These are phyloP conservation scores for Dryomyza anilis DNA, from an alignment of 2,888 invertebrate species.

Conservation along the genomic window DNA sequence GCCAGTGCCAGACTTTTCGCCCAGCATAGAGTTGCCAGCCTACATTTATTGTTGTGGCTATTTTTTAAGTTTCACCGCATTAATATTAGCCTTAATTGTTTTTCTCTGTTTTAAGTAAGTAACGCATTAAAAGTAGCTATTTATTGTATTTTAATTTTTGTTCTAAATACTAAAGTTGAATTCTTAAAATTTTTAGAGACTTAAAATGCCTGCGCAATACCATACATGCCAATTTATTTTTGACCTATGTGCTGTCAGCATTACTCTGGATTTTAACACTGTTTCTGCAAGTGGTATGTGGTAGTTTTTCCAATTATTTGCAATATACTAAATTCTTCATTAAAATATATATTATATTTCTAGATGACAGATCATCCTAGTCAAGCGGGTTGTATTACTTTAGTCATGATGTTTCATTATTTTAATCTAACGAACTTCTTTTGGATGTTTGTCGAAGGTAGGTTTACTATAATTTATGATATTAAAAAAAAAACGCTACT, in stretches of 20 bases:
- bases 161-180: not conserved
- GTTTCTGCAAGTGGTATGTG: constrained; percentile 71
- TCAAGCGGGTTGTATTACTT: constrained; percentile 66
- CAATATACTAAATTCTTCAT: not conserved
- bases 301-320: not conserved
- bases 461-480: no score
- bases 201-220: constrained; percentile 89
- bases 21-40: constrained; percentile 66
- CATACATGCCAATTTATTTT: constrained; percentile 93
- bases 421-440: constrained; percentile 94
- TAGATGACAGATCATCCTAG: constrained; percentile 67
- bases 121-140: not conserved
- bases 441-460: constrained; percentile 98
- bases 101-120: constrained; percentile 91
- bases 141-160: not conserved
- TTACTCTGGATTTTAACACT: constrained; percentile 87
- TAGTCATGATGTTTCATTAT: constrained; percentile 84
- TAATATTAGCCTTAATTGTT: constrained; percentile 81
- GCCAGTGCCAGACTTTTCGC: constrained; percentile 63
- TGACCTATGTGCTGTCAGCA: constrained; percentile 87
- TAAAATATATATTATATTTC: no score
- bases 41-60: constrained; percentile 85
- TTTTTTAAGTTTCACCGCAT: constrained; percentile 79
- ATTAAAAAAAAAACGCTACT: no score
- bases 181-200: constrained; percentile 70